Evolutionary conservation across 2,888 invertebrate genomes (phyloP).

Genomic region (Cylindroiulus punctatus): DNA sequence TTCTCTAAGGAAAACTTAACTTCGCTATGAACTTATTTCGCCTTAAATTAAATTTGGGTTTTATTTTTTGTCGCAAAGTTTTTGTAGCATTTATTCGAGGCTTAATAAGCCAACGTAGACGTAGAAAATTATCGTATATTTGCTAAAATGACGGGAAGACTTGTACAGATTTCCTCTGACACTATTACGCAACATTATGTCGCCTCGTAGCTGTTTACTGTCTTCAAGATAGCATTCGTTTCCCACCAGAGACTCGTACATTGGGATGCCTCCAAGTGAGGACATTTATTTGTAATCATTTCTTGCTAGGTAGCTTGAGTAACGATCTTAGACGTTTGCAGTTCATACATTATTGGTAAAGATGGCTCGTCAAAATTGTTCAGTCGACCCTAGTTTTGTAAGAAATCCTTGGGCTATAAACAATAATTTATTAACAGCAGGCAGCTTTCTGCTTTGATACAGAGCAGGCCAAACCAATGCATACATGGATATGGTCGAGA

Average conservation of each 20-base stretch:
- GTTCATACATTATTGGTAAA: background rate
- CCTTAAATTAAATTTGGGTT: background rate
- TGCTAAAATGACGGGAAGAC: no score
- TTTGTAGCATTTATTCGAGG: background rate
- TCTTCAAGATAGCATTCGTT: background rate
- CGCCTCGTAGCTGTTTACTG: background rate
- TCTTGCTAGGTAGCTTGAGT: background rate
- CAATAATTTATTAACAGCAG: background rate
- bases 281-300: background rate
- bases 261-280: background rate
- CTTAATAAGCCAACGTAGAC: background rate
- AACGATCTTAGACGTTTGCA: background rate
- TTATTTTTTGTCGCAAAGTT: background rate
- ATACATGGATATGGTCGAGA: background rate
- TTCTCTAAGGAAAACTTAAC: constrained; percentile 7
- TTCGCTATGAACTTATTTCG: background rate
- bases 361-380: background rate
- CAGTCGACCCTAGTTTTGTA: background rate
- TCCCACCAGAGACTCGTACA: background rate
- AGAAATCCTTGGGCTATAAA: background rate
- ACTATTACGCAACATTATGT: background rate
- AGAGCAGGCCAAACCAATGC: background rate
- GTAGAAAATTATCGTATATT: background rate
- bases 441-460: background rate
- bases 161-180: background rate